Evolutionary conservation across 2,888 invertebrate genomes (phyloP).

Genomic region (Drosophila stalkeri): DNA sequence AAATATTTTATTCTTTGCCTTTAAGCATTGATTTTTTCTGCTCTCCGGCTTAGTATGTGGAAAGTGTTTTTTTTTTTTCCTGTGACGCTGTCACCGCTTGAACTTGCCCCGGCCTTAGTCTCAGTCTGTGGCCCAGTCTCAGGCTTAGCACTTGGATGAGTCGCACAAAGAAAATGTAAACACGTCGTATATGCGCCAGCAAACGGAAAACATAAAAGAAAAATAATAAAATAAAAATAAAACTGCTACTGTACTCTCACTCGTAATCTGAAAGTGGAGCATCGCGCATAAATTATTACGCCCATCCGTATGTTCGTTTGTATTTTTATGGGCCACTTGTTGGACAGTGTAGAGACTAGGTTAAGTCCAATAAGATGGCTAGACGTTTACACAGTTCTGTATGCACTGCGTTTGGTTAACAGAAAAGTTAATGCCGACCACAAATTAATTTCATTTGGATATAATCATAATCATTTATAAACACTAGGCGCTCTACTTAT

Average conservation of each 20-base stretch:
- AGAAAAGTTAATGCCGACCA: slow-evolving; percentile 30
- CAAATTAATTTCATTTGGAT: slow-evolving; percentile 14
- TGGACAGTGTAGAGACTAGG: slow-evolving; percentile 56
- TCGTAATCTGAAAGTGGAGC: slow-evolving; percentile 45
- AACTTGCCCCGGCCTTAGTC: slow-evolving; percentile 21
- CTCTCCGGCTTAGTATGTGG: slow-evolving; percentile 20
- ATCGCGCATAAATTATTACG: slow-evolving; percentile 69
- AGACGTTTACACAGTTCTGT: slow-evolving; percentile 55
- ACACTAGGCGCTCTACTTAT: background rate
- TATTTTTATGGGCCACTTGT: slow-evolving; percentile 71
- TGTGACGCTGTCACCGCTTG: slow-evolving; percentile 33
- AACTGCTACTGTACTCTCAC: slow-evolving; percentile 40
- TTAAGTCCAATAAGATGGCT: slow-evolving; percentile 53
- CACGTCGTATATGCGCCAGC: slow-evolving; percentile 56
- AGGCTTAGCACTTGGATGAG: slow-evolving; percentile 44
- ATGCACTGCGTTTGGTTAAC: slow-evolving; percentile 20
- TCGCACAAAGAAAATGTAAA: slow-evolving; percentile 61
- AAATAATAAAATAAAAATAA: slow-evolving; percentile 66
- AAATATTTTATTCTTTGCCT: slow-evolving; percentile 77
- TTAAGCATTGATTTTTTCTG: slow-evolving; percentile 58
- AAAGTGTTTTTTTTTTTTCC: slow-evolving; percentile 22
- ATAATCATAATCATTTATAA: background rate
- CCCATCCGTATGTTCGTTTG: slow-evolving; percentile 57
- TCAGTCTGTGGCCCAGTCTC: slow-evolving; percentile 20
- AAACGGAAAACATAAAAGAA: slow-evolving; percentile 60